Percentiles rank a stretch among this genome's conserved stretches.
Evolutionary conservation across 2,888 invertebrate species (phyloP).

Genomic region (Hirtodrosophila duncani): DNA sequence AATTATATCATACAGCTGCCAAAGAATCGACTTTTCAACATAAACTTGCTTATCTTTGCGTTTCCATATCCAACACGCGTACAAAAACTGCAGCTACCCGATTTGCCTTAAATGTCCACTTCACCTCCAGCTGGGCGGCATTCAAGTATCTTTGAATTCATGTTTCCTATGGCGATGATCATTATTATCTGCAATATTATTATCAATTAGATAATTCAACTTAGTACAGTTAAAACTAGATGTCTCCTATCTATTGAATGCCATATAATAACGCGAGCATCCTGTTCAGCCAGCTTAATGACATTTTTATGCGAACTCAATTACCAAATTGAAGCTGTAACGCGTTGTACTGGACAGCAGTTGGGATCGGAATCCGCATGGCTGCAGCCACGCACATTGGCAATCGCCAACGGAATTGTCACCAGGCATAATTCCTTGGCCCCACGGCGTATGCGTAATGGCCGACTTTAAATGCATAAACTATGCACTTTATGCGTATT

Average conservation of each 20-base stretch:
- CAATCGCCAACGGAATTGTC: constrained; percentile 50
- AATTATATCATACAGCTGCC: too few species aligned
- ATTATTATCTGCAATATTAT: too few species aligned
- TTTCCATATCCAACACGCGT: too few species aligned
- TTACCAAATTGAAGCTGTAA: constrained; percentile 12
- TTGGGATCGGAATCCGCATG: not conserved
- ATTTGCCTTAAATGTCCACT: too few species aligned
- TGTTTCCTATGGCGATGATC: too few species aligned
- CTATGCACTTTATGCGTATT: constrained; percentile 65
- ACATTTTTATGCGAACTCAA: constrained; percentile 39
- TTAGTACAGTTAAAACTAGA: not conserved
- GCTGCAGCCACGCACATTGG: constrained; percentile 28
- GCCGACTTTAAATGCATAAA: constrained; percentile 54
- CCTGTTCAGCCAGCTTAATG: constrained; percentile 24
- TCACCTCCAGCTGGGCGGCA: too few species aligned
- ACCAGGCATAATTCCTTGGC: constrained; percentile 36
- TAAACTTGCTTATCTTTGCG: too few species aligned
- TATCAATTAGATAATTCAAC: too few species aligned
- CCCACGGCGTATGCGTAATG: constrained; percentile 51
- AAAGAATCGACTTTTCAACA: too few species aligned
- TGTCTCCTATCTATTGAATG: not conserved
- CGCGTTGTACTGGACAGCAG: constrained; percentile 5
- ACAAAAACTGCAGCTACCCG: too few species aligned
- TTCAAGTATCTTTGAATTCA: too few species aligned
- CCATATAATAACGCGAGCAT: constrained; percentile 3